These are phyloP conservation scores for Erythrolamprus reginae DNA, from an alignment of 2,113 vertebrate genomes.

Conservation along the genomic window DNA sequence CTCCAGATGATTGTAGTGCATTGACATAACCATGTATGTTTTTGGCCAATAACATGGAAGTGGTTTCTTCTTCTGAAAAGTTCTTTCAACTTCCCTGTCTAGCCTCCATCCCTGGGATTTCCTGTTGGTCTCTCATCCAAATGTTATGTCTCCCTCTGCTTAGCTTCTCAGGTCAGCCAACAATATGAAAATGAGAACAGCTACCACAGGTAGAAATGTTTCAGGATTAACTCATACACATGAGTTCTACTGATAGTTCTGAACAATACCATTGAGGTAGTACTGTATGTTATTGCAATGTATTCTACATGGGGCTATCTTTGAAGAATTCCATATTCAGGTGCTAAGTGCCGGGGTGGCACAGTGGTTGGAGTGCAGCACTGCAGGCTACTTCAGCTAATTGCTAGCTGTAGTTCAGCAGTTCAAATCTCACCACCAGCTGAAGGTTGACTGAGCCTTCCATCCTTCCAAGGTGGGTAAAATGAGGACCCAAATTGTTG, in stretches of 20 bases:
- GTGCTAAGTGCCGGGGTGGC: too few relatives aligned
- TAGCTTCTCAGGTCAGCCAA: neutral
- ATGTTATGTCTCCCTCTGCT: neutral
- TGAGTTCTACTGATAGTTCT: neutral
- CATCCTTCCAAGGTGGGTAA: too few relatives aligned
- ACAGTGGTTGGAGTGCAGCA: too few relatives aligned
- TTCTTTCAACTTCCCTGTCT: neutral
- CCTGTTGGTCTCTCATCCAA: neutral
- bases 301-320: neutral
- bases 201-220: neutral
- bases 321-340: too few relatives aligned
- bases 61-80: neutral
- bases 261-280: neutral
- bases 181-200: neutral
- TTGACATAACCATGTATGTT: neutral
- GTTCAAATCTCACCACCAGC: too few relatives aligned
- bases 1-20: neutral
- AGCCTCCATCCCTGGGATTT: neutral
- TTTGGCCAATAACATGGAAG: neutral
- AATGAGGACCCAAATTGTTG: too few relatives aligned
- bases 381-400: too few relatives aligned
- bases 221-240: neutral
- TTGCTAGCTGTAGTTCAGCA: too few relatives aligned
- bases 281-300: neutral
- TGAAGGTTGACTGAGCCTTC: too few relatives aligned